Base-by-base conservation (phyloP, 2,113 vertebrate genomes). In the Rousettus leschenaultii region DNA sequence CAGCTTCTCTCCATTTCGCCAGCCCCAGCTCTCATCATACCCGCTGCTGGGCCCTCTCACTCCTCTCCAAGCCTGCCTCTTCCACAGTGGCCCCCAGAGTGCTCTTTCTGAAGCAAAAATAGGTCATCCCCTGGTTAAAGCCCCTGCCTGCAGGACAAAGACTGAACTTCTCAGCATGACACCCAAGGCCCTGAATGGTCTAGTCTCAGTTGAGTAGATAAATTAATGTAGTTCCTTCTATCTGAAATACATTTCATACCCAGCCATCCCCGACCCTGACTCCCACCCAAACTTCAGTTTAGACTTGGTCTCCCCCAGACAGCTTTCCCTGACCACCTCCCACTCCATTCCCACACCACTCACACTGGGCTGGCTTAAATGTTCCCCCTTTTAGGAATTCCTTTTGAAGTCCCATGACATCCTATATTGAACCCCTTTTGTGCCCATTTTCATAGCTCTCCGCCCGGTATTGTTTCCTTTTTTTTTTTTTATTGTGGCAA, bases 281-380 rank as follows among this genome's bases (percentile, higher is more conserved):
- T 19, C 59, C 75, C 7, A 51, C 61, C 84, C 57, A 43, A n/a
- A 30, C 45, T 40, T 78, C 59, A 35, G 22, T 33, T 48, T 22
- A 68, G 59, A 74, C 2, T 14, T 38, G 30, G 26, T 70, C 77
- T 87, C 24, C 28, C 74, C 11, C 43, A 11, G 51, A 35, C 35
- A 75, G 51, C 83, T 22, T 55, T 57, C 8, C 33, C 5, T 15
- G 55, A 10, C 21, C 35, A 18, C 51, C 14, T 40, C 35, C 61
- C 22, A 22, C 4, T 28, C 33, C 7, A 30, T 2, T 2, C 9
- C 19, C 21, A 11, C 16, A 2, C 59, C 28, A 35, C 21, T 7
- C 33, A 0, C 14, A 40, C 51, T 15, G 30, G 53, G 35, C 6
- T 61, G 28, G 7, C 48, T 43, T 38, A 65, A 48, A 51, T 51